phyloP scores from a whole-genome alignment of 2,797 vertebrate genomes.

The Oreonectes daqikongensis region DNA sequence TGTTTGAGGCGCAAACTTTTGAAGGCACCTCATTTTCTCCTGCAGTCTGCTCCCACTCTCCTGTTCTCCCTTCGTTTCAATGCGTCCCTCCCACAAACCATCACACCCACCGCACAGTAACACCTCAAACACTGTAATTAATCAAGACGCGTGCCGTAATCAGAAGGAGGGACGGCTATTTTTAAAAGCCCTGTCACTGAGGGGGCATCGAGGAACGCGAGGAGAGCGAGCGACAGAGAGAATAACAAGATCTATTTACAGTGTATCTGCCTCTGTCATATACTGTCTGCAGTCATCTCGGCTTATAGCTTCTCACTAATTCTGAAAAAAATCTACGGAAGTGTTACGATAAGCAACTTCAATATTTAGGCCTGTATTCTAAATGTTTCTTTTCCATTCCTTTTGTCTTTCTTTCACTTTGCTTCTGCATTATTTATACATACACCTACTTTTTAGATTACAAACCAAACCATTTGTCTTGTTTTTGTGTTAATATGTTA shows the following conservation, averaged over 20 bases:
- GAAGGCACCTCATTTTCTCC: background rate
- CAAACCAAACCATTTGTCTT: no score
- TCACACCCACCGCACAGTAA: constrained; percentile 61
- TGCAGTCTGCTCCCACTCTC: constrained; percentile 22
- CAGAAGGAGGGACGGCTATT: constrained; percentile 76
- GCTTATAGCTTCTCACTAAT: constrained; percentile 16
- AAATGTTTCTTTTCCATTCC: no score
- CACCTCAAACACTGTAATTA: constrained; percentile 79
- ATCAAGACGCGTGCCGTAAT: constrained; percentile 73
- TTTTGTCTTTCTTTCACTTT: no score
- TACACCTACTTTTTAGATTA: no score
- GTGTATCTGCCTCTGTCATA: constrained; percentile 4
- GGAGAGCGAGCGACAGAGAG: constrained; percentile 63
- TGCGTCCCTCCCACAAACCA: constrained; percentile 23
- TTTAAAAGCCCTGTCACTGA: constrained; percentile 71
- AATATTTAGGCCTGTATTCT: no score
- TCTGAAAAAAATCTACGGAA: constrained; percentile 15
- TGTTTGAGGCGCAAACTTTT: constrained; percentile 22
- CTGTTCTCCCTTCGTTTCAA: constrained; percentile 22
- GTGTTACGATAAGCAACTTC: background rate
- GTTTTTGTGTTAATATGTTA: no score
- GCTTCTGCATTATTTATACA: no score
- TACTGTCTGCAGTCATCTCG: constrained; percentile 31
- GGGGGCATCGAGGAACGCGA: constrained; percentile 59
- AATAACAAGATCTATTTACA: constrained; percentile 37